Evolutionary conservation across 1,140 invertebrate genomes (phyloP).

Genomic region (Papilio glaucus): DNA sequence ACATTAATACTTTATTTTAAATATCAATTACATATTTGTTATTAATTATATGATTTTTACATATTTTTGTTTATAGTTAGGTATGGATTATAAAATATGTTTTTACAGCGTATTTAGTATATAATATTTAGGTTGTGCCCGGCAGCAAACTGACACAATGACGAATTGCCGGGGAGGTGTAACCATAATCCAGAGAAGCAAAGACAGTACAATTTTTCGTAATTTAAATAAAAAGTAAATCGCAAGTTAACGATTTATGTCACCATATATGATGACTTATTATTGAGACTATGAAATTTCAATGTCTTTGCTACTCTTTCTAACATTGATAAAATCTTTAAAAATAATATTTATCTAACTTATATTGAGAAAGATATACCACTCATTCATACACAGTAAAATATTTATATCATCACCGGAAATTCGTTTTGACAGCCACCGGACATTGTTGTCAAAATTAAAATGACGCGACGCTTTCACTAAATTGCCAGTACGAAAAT

Average conservation of each 20-base stretch:
- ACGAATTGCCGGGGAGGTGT: neutral
- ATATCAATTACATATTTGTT: constrained; percentile 38
- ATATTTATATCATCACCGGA: neutral
- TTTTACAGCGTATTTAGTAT: constrained; percentile 34
- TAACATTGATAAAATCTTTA: no score
- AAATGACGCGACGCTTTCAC: constrained; percentile 38
- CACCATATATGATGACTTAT: neutral
- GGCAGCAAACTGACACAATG: neutral
- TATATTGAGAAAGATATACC: no score
- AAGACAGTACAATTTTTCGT: neutral
- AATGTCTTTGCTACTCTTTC: neutral
- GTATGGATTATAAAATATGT: constrained; percentile 33
- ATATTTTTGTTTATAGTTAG: constrained; percentile 36
- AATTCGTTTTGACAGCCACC: constrained; percentile 24
- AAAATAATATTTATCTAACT: neutral
- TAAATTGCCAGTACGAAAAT: constrained; percentile 43
- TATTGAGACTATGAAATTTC: neutral
- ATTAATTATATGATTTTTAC: constrained; percentile 35
- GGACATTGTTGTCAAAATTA: constrained; percentile 28
- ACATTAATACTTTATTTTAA: constrained; percentile 39
- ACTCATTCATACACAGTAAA: neutral
- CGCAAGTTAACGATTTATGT: neutral
- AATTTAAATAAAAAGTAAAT: neutral
- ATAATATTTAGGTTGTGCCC: constrained; percentile 27
- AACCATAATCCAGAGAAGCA: constrained; percentile 11